These are phyloP conservation scores for Ctenochaetus hawaiiensis DNA, from an alignment of 2,797 vertebrate genomes.

Conservation along the genomic window DNA sequence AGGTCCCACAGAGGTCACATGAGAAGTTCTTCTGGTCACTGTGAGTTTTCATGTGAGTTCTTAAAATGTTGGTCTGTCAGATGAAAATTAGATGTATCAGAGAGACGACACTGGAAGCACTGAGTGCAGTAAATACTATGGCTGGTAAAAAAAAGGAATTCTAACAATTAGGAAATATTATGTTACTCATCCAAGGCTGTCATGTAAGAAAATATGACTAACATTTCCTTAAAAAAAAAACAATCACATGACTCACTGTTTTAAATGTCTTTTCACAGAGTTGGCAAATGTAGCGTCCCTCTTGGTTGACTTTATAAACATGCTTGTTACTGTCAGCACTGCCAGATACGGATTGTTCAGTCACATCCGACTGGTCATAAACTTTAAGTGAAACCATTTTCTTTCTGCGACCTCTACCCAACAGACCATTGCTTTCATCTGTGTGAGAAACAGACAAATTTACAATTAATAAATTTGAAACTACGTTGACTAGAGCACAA, in stretches of 20 bases:
- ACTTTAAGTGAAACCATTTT: slow-evolving; percentile 67
- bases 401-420: slow-evolving; percentile 73
- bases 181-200: background rate
- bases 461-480: background rate
- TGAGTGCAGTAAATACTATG: background rate
- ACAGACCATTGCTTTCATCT: slow-evolving; percentile 59
- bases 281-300: slow-evolving; percentile 92
- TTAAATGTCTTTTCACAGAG: slow-evolving; percentile 97
- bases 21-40: slow-evolving; percentile 96
- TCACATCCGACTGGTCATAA: slow-evolving; percentile 52
- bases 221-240: background rate
- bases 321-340: slow-evolving; percentile 79
- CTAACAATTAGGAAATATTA: background rate
- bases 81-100: background rate
- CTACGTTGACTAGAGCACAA: background rate
- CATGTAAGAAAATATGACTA: background rate
- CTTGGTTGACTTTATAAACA: slow-evolving; percentile 88
- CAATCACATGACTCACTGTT: slow-evolving; percentile 84
- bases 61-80: slow-evolving; percentile 93
- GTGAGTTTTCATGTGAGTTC: slow-evolving; percentile 97
- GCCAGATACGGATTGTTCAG: slow-evolving; percentile 62
- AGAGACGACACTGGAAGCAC: background rate
- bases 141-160: background rate
- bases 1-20: slow-evolving; percentile 92
- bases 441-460: slow-evolving; percentile 6